Evolutionary conservation across 2,797 vertebrate species (phyloP).

Genomic region (Anas bernieri): DNA sequence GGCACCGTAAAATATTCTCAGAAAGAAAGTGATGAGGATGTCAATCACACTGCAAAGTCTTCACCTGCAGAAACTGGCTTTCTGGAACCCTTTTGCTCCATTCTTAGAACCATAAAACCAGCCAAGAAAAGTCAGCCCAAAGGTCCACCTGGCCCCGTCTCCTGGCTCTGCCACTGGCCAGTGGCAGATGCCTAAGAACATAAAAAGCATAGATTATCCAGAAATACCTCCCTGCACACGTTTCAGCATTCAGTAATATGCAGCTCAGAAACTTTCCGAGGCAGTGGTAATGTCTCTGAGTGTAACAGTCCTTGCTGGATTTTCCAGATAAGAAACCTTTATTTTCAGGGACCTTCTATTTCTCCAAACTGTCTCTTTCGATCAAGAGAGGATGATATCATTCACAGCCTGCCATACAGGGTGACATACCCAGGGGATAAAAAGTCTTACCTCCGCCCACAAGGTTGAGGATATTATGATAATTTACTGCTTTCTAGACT

Average conservation of each 20-base stretch:
- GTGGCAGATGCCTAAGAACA: neutral
- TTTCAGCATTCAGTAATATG: neutral
- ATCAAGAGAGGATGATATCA: neutral
- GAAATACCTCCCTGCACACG: neutral
- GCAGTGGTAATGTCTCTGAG: neutral
- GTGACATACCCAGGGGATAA: neutral
- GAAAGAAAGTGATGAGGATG: fast-evolving
- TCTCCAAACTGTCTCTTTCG: neutral
- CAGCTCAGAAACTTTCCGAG: neutral
- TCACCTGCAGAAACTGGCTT: neutral
- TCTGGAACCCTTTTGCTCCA: neutral
- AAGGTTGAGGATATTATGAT: neutral
- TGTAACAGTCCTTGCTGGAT: neutral
- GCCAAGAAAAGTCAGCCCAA: neutral
- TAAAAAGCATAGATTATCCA: neutral
- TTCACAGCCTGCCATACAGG: neutral
- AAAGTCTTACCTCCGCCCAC: neutral
- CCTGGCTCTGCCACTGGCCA: neutral
- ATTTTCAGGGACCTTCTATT: neutral
- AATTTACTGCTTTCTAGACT: neutral
- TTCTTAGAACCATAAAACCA: neutral
- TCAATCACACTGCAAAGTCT: neutral
- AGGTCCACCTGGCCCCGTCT: neutral
- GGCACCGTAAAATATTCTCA: neutral
- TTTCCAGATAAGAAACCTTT: neutral